Evolutionary conservation across 2,113 vertebrate species (phyloP), one percentile per base, ranked within the genome.

Genomic region (Rutilus rutilus): DNA sequence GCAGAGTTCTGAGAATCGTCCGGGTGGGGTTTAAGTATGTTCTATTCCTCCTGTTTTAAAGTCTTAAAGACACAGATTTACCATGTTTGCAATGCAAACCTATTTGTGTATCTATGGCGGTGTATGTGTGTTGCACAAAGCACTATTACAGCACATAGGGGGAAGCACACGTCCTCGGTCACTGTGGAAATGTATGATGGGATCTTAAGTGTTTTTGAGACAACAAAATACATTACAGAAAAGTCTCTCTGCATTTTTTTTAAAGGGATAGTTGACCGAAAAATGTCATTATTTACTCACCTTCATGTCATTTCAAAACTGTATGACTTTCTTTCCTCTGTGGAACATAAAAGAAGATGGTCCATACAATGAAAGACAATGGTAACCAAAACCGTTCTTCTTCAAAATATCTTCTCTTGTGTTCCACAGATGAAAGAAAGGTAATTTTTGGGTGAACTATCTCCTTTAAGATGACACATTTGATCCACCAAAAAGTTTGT

Each of bases 1-100:
- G 42, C 65, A 57, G 52, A 77, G 69, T 84, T 86, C 85, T 65
- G 17, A 88, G 87, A 86, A 88, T 75, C 4, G 25, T 81, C 47
- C 54, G 84, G 85, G 85, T 73, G 85, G 76, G 50, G 87, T 77
- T 80, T 57, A 33, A 75, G 81, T 11, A 23, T 76, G 85, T 67
- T 36, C 27, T 23, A 69, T 83, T 74, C 84, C 39, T 83, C 3
- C 8, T 6, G 54, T 86, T 76, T 52, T 50, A 57, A 36, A 36
- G 50, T 25, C 33, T 78, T 65, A 59, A 27, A 83, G 73, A 85
- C 52, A 78, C 78, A 69, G 73, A 60, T 57, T 52, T 57, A 54
- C 7, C 60, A 59, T 87, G 82, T 79, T 84, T 84, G n/a, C 42
- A 79, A 73, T 64, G 45, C 76, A 84, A 84, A 71, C 39, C 76